These are phyloP conservation scores for Holocentrus rufus DNA, from an alignment of 2,797 vertebrate genomes.

Conservation along the genomic window DNA sequence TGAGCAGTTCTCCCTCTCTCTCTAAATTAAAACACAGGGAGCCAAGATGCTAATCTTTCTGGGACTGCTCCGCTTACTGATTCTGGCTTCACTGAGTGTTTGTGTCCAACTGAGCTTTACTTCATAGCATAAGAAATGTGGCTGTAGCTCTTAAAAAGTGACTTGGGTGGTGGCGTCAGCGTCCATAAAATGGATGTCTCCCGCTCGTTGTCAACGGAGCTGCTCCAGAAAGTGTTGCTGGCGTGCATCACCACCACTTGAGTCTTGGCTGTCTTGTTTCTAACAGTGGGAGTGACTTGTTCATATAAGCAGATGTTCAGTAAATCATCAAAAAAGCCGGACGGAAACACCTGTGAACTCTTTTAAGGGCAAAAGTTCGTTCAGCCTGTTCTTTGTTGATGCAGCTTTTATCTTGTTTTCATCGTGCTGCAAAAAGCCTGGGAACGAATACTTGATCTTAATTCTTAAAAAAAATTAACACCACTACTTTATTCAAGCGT, in stretches of 20 bases:
- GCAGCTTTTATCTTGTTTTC: too few relatives aligned
- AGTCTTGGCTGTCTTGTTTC: slow-evolving; percentile 24
- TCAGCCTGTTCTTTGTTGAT: too few relatives aligned
- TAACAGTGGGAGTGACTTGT: background rate
- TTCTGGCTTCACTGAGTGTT: slow-evolving; percentile 50
- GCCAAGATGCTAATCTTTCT: slow-evolving; percentile 65
- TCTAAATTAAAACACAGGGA: slow-evolving; percentile 63
- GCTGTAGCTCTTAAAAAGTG: slow-evolving; percentile 18
- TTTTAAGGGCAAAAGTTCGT: too few relatives aligned
- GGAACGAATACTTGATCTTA: too few relatives aligned
- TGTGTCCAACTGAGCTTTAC: slow-evolving; percentile 54
- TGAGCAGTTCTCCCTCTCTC: slow-evolving; percentile 24
- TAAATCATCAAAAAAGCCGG: too few relatives aligned
- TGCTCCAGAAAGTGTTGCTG: slow-evolving; percentile 23
- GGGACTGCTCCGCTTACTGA: slow-evolving; percentile 58
- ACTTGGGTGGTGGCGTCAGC: slow-evolving; percentile 23
- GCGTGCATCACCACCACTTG: slow-evolving; percentile 25
- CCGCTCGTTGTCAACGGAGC: slow-evolving; percentile 20
- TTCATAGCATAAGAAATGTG: slow-evolving; percentile 36
- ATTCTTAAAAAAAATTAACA: slow-evolving; percentile 1
- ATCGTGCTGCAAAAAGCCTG: too few relatives aligned
- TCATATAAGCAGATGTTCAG: too few relatives aligned
- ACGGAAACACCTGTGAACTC: too few relatives aligned
- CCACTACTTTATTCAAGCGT: slow-evolving; percentile 18
- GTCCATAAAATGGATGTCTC: slow-evolving; percentile 20